A percentile compares a stretch with the other conserved stretches of the same genome.
These are phyloP conservation scores for Heptranchias perlo DNA, from an alignment of 2,113 vertebrate genomes.

Conservation along the genomic window DNA sequence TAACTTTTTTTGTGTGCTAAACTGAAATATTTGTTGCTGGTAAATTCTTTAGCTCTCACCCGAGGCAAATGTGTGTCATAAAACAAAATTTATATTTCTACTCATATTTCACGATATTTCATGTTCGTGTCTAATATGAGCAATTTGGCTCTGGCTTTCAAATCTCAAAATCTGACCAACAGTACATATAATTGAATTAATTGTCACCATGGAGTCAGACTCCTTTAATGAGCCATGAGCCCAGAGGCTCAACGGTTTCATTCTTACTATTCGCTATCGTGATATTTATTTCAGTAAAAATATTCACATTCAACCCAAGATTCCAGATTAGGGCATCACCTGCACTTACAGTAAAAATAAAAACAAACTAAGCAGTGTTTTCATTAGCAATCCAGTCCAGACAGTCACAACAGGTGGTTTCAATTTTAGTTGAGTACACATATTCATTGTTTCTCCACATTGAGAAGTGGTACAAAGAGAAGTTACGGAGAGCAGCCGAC, in stretches of 20 bases:
- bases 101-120: neutral
- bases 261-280: neutral
- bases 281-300: constrained; percentile 4
- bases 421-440: neutral
- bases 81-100: constrained; percentile 9
- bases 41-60: neutral
- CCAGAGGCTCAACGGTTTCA: neutral
- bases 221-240: neutral
- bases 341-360: neutral
- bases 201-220: neutral
- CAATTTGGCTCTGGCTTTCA: neutral
- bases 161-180: neutral
- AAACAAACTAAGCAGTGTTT: neutral
- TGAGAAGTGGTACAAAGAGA: neutral
- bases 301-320: neutral
- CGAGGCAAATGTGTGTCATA: neutral
- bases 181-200: neutral
- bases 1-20: neutral
- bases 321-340: constrained; percentile 4
- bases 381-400: neutral
- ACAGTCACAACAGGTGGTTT: neutral
- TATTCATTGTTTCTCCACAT: neutral
- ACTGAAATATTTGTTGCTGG: neutral
- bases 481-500: neutral
- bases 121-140: neutral